Percentiles rank a stretch among this genome's conserved stretches.
These are phyloP conservation scores for Triplophysa yarkandensis DNA, from an alignment of 2,797 vertebrate genomes.

Conservation along the genomic window DNA sequence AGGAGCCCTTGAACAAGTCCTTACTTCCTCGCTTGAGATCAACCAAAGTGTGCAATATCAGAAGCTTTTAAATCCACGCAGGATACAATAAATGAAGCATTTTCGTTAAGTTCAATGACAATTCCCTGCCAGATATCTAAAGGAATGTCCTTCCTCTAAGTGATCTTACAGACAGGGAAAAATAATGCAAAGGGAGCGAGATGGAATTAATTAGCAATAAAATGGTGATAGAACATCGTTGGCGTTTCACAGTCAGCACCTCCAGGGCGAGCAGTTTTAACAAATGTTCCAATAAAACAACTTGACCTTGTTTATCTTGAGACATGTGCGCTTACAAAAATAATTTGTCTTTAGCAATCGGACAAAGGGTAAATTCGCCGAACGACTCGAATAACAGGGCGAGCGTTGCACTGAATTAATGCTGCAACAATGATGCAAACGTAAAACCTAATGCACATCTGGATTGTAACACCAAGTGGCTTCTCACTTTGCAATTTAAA, in stretches of 20 bases:
- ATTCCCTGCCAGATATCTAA: slow-evolving; percentile 35
- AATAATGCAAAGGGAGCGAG: slow-evolving; percentile 8
- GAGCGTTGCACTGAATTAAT: not conserved
- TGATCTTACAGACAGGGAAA: slow-evolving; percentile 18
- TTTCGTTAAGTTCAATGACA: slow-evolving; percentile 45
- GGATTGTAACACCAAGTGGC: not conserved
- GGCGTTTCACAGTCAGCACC: slow-evolving; percentile 15
- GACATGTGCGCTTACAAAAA: not conserved
- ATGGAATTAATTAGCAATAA: slow-evolving; percentile 40
- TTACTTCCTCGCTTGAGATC: slow-evolving; percentile 3
- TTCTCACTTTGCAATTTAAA: slow-evolving; percentile 17
- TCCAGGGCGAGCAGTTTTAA: slow-evolving; percentile 13
- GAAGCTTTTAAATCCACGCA: slow-evolving; percentile 34
- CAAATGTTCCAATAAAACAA: slow-evolving; percentile 5
- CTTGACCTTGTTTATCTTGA: slow-evolving; percentile 23
- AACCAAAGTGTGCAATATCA: slow-evolving; percentile 13
- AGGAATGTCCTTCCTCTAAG: slow-evolving; percentile 39
- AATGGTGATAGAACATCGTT: not conserved
- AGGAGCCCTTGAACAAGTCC: not conserved
- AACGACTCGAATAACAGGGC: not conserved
- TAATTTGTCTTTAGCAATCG: not conserved
- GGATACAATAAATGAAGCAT: slow-evolving; percentile 35
- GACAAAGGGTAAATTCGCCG: slow-evolving; percentile 1
- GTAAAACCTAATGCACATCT: slow-evolving; percentile 11
- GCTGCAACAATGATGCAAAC: not conserved